Conservation (phyloP, 2,113 vertebrate species). For the Perognathus longimembris region DNA sequence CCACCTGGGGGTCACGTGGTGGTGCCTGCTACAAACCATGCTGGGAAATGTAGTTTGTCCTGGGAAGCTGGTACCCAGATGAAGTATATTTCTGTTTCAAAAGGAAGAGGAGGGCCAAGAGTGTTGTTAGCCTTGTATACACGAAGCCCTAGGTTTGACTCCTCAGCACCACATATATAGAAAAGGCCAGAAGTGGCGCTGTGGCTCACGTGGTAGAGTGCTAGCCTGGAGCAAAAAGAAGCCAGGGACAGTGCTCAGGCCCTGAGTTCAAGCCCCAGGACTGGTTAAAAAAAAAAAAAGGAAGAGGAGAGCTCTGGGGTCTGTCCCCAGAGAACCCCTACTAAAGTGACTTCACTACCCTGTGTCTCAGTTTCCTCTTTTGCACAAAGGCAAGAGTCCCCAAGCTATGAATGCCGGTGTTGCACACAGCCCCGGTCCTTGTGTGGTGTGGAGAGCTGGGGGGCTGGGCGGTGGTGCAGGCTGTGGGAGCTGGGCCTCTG, state of each 20-base stretch:
- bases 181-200: no score
- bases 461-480: neutral
- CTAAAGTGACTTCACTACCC: neutral
- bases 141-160: no score
- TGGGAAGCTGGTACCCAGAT: neutral
- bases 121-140: no score
- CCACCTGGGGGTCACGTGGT: neutral
- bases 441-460: neutral
- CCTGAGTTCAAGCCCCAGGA: no score
- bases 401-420: fast-evolving
- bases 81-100: neutral
- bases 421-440: neutral
- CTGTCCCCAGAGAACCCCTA: neutral
- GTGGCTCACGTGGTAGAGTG: no score
- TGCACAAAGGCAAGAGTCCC: neutral
- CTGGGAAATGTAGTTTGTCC: conserved; percentile 10
- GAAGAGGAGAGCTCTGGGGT: no score
- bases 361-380: neutral
- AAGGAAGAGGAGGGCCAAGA: neutral
- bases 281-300: no score
- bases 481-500: neutral
- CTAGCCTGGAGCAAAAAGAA: no score
- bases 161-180: no score
- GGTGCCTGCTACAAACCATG: neutral
- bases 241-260: no score